Base-by-base conservation (phyloP, 2,113 vertebrate genomes). In the Siniperca knerii region DNA sequence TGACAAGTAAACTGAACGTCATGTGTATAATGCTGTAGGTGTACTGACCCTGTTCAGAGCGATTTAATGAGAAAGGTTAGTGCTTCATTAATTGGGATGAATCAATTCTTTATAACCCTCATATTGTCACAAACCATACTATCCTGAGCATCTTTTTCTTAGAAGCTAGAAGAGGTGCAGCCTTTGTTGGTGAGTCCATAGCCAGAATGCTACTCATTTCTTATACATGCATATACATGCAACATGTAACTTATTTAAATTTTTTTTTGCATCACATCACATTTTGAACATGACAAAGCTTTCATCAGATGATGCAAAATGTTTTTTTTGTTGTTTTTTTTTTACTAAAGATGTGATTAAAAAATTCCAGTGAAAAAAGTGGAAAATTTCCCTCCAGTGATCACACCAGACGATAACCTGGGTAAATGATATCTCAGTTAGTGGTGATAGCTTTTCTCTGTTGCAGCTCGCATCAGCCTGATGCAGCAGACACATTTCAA, bases 401-500 rank as follows among this genome's bases (percentile, higher is more conserved):
- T 62, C 55, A 13, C 21, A 58, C 25, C 40, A 35, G 18, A 64
- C 4, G 3, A 60, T n/a, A 35, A 79, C 10, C 29, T 82, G 64
- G 6, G 13, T 40, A 23, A 55, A 20, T 55, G 21, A 29, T 37
- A n/a, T 48, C 37, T 64, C 48, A 7, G 18, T 48, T 54, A 44
- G 23, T 42, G 55, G 75, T 44, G 48, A 25, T 11, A 60, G 72
- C 57, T 75, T 71, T 65, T 15, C 69, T 61, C 44, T 16, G 48
- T 48, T 70, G 44, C 25, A 46, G 71, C 52, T 58, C 4, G 15
- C 25, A 57, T 81, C 65, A 62, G 46, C 18, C 16, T 37, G 50
- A 65, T 82, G n/a, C 65, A 62, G 42, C 25, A 70, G 33, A n/a
- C 23, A 35, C 58, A 48, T 37, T 75, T 74, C 12, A 50, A 37